Conservation (phyloP, 2,888 invertebrate species). For the Acheta domesticus region DNA sequence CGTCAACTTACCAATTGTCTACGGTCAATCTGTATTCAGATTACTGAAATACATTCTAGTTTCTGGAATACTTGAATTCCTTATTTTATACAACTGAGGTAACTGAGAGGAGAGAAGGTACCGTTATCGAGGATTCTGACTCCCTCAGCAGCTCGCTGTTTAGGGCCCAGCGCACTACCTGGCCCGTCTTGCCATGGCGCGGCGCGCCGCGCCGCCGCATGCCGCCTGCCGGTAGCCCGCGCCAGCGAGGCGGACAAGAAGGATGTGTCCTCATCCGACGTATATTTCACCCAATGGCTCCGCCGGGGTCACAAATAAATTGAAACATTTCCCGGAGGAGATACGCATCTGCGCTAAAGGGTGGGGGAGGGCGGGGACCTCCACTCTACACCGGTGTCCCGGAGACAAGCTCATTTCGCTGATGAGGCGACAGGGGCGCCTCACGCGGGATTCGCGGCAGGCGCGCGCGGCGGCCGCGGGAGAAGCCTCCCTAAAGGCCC, state of each 20-base stretch:
- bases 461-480: neutral
- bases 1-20: no score
- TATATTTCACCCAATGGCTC: slow-evolving; percentile 9
- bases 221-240: slow-evolving; percentile 18
- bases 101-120: no score
- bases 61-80: no score
- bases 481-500: no score
- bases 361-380: neutral
- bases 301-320: slow-evolving; percentile 18
- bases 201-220: neutral
- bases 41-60: no score
- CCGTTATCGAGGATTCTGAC: no score
- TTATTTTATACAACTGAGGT: no score
- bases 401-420: slow-evolving; percentile 18
- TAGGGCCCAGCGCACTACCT: no score
- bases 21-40: no score
- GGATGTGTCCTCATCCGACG: slow-evolving; percentile 1
- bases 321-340: neutral
- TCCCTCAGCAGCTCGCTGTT: no score
- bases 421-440: neutral
- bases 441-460: neutral
- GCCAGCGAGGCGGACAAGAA: slow-evolving; percentile 9
- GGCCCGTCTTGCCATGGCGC: no score
- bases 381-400: neutral
- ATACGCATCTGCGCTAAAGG: slow-evolving; percentile 10